Conservation (phyloP, 1,140 invertebrate species). For the Pseudomyrmex flavicornis region DNA sequence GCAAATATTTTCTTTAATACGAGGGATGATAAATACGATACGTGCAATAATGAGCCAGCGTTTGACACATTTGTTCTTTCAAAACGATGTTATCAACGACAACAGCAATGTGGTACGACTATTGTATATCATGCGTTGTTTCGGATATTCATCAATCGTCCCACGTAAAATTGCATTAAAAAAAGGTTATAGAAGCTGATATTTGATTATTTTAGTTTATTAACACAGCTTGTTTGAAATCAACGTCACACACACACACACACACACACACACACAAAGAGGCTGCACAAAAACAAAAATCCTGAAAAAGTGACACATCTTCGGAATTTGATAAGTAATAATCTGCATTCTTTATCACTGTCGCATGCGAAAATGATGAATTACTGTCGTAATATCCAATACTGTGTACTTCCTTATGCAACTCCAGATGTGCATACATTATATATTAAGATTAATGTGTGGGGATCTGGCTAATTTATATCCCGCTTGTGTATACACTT, state of each 20-base stretch:
- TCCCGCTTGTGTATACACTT: neutral
- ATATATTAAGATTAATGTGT: slow-evolving; percentile 18
- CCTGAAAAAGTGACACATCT: neutral
- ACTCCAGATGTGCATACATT: neutral
- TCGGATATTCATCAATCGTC: no score
- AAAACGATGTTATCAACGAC: no score
- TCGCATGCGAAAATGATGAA: neutral
- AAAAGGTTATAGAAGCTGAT: neutral
- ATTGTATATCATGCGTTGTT: no score
- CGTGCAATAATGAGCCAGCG: no score
- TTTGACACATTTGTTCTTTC: no score
- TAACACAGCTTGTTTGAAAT: neutral
- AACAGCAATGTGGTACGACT: no score
- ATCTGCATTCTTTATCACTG: neutral
- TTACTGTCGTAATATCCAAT: slow-evolving; percentile 16
- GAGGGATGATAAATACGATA: no score
- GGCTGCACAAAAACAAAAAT: neutral
- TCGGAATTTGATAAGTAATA: neutral
- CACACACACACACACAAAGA: neutral
- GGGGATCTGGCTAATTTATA: neutral
- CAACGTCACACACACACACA: no score
- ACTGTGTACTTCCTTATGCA: no score
- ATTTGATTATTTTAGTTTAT: neutral
- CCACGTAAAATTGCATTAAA: slow-evolving; percentile 2
- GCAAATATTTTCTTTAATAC: neutral